A percentile compares a stretch with the other conserved stretches of the same genome.
Conservation (phyloP, 2,113 vertebrate genomes). For the Menura novaehollandiae region DNA sequence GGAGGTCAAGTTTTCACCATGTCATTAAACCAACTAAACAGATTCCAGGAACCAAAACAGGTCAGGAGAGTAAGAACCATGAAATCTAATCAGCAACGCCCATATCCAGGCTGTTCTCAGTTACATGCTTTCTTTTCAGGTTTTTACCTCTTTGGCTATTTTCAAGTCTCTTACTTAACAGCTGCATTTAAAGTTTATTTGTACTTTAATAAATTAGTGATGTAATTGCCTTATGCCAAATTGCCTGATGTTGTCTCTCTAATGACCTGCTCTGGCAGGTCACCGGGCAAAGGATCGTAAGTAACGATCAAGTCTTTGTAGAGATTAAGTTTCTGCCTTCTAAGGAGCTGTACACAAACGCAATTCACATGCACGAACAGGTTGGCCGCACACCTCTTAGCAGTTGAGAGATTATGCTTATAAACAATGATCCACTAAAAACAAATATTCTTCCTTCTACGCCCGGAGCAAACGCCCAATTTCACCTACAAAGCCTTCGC, state of each 20-base stretch:
- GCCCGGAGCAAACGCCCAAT: background rate
- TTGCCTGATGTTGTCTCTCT: rapidly evolving
- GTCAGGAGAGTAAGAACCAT: background rate
- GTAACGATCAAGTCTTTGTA: rapidly evolving
- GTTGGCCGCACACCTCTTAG: rapidly evolving
- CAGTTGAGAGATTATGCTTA: rapidly evolving
- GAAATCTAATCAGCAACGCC: background rate
- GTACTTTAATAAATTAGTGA: background rate
- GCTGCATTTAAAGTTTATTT: background rate
- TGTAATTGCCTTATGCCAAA: background rate
- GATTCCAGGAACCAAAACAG: background rate
- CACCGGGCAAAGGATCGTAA: background rate
- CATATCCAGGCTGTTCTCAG: background rate
- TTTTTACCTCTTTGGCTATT: background rate
- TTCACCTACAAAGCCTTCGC: background rate
- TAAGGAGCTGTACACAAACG: rapidly evolving
- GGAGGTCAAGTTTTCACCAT: background rate
- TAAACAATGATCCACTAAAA: background rate
- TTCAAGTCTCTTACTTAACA: background rate
- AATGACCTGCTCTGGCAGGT: background rate
- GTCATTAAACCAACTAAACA: background rate
- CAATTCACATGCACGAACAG: background rate
- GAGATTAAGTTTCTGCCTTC: background rate
- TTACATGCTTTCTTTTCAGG: rapidly evolving
- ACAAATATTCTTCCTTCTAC: background rate